Evolutionary conservation across 2,888 invertebrate genomes (phyloP).

Genomic region (Parnassius apollo): DNA sequence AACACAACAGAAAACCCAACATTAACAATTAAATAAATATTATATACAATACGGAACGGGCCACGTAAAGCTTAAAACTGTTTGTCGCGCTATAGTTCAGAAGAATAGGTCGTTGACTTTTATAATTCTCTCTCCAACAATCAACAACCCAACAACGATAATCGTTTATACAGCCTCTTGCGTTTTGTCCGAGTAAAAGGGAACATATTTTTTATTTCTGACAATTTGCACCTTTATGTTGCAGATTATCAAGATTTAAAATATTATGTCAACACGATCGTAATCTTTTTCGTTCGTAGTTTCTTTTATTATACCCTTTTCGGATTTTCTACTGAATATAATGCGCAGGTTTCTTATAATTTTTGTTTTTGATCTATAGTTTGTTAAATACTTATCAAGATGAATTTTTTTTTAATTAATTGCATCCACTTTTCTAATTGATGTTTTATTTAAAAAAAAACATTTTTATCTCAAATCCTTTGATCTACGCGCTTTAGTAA

Average conservation of each 20-base stretch:
- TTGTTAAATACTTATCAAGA: no score
- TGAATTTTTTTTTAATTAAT: no score
- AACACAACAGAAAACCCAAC: not conserved
- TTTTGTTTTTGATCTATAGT: no score
- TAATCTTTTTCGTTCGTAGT: conserved; percentile 7
- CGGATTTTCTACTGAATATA: no score
- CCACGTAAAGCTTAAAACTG: conserved; percentile 5
- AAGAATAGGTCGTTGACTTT: conserved; percentile 18
- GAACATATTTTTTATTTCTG: conserved; percentile 13
- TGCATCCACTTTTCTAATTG: no score
- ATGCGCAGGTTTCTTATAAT: no score
- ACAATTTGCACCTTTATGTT: conserved; percentile 25
- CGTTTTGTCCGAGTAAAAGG: conserved; percentile 11
- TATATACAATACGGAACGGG: not conserved
- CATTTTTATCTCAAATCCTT: no score
- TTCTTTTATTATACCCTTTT: not conserved
- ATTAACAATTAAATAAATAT: not conserved
- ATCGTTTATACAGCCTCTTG: conserved; percentile 19
- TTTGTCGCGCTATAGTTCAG: not conserved
- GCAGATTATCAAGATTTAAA: conserved; percentile 24
- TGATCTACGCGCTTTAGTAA: no score
- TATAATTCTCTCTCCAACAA: conserved; percentile 6
- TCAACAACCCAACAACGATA: conserved; percentile 8
- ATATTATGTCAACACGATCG: conserved; percentile 14
- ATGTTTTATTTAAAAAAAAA: no score